Evolutionary conservation across 2,888 invertebrate genomes (phyloP).

Genomic region (Pollenia amentaria): DNA sequence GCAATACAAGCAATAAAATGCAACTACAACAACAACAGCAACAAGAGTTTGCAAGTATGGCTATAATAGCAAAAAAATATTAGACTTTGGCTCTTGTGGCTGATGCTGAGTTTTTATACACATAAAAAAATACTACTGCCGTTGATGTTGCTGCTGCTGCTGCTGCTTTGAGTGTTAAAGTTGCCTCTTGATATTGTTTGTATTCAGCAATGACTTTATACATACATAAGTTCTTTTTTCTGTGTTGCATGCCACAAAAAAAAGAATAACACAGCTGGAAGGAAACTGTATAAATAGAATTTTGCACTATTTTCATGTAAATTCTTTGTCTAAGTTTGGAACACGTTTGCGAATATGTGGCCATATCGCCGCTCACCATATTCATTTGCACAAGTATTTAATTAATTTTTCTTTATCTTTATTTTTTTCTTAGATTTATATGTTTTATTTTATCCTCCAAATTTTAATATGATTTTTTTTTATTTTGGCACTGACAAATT

Average conservation of each 20-base stretch:
- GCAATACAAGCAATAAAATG: conserved; percentile 40
- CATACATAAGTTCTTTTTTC: too few species aligned
- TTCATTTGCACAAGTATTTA: background rate
- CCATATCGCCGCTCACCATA: conserved; percentile 10
- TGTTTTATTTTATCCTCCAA: background rate
- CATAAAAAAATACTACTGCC: background rate
- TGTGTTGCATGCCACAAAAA: conserved; percentile 40
- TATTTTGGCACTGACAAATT: conserved; percentile 46
- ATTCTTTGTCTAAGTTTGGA: conserved; percentile 13
- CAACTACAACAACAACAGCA: background rate
- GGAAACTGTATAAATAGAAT: conserved; percentile 27
- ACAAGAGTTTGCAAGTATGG: background rate
- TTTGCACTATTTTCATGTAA: conserved; percentile 9
- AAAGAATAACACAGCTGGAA: conserved; percentile 43
- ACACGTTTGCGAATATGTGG: conserved; percentile 27
- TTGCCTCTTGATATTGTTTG: conserved; percentile 8
- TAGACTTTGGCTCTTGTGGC: conserved; percentile 32
- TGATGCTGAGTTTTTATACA: background rate
- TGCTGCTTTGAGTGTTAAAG: background rate
- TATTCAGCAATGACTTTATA: conserved; percentile 19
- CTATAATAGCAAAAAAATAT: conserved; percentile 32
- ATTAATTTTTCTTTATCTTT: conserved; percentile 17
- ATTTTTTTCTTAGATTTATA: background rate
- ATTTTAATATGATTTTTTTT: conserved; percentile 10
- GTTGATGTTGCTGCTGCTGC: background rate